Evolutionary conservation across 2,113 vertebrate species (phyloP).

Genomic region (Psophia crepitans): DNA sequence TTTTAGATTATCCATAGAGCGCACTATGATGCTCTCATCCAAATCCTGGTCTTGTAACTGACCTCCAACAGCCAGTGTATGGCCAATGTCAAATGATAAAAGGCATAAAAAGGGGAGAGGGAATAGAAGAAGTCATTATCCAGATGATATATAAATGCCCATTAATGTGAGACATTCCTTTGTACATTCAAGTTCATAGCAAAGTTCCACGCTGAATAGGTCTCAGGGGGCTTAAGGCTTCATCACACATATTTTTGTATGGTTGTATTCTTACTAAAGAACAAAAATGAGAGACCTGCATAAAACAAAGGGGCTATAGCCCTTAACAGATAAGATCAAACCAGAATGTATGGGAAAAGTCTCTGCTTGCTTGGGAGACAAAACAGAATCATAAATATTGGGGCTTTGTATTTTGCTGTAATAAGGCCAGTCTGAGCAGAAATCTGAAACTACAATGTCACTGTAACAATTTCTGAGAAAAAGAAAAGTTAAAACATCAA

Average conservation of each 20-base stretch:
- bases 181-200: conserved; percentile 7
- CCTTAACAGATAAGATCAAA: conserved; percentile 19
- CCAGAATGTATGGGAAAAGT: not conserved
- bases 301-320: not conserved
- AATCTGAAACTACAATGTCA: not conserved
- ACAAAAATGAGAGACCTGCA: not conserved
- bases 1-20: not conserved
- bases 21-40: not conserved
- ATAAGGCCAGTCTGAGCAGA: not conserved
- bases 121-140: not conserved
- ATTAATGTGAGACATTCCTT: conserved; percentile 24
- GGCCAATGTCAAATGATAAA: conserved; percentile 12
- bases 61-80: not conserved
- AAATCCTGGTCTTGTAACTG: not conserved
- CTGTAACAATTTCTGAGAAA: not conserved
- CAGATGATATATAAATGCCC: conserved; percentile 31
- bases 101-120: not conserved
- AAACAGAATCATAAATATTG: not conserved
- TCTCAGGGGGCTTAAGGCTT: not conserved
- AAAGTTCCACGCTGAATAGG: not conserved
- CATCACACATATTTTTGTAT: not conserved
- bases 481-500: not conserved
- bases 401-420: not conserved
- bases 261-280: not conserved
- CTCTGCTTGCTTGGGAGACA: not conserved